Evolutionary conservation across 2,113 vertebrate genomes (phyloP).

Genomic region (Gopherus flavomarginatus): DNA sequence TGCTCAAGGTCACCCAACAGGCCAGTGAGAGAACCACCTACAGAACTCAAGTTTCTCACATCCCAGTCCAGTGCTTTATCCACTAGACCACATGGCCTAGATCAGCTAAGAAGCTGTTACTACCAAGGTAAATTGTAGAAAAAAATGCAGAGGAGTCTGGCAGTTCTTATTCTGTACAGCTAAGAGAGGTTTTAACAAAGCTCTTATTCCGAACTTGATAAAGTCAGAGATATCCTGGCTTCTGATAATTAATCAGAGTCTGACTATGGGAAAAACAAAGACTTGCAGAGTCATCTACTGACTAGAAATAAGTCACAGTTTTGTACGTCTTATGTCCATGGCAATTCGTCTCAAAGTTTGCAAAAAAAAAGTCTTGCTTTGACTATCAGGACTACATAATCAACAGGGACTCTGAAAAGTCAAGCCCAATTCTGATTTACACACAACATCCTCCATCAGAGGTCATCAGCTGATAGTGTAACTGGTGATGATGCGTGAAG

Average conservation of each 20-base stretch:
- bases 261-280: neutral
- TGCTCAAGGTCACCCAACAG: neutral
- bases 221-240: neutral
- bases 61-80: neutral
- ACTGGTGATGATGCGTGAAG: neutral
- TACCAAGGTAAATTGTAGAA: rapidly evolving
- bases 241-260: neutral
- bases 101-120: neutral
- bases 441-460: neutral
- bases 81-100: neutral
- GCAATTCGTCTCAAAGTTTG: neutral
- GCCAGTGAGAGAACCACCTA: neutral
- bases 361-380: neutral
- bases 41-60: neutral
- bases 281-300: neutral
- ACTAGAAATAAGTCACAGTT: neutral
- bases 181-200: neutral
- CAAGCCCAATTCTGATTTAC: neutral
- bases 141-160: neutral
- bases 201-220: neutral
- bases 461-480: neutral
- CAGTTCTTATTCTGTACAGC: neutral
- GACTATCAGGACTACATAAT: neutral
- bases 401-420: neutral
- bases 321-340: neutral